Conservation (phyloP, 2,113 vertebrate genomes). For the Nematolebias whitei region DNA sequence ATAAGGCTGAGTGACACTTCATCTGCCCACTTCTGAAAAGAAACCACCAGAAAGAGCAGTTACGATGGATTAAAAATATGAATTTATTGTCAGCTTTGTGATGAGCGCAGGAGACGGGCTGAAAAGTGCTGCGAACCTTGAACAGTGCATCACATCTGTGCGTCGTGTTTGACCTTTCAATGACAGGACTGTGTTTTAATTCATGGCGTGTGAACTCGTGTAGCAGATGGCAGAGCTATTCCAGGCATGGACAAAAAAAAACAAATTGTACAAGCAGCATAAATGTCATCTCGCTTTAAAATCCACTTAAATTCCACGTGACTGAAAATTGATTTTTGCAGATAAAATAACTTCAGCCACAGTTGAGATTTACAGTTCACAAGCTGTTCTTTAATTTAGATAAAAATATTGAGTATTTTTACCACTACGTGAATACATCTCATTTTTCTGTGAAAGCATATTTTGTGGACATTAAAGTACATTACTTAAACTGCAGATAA, state of each 20-base stretch:
- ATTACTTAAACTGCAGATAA: too few species aligned
- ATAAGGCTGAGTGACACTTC: too few species aligned
- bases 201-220: not conserved
- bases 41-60: not conserved
- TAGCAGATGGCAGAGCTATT: slow-evolving; percentile 19
- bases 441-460: too few species aligned
- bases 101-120: not conserved
- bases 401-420: too few species aligned
- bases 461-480: too few species aligned
- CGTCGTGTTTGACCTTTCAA: slow-evolving; percentile 50
- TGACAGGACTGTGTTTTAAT: slow-evolving; percentile 29
- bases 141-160: slow-evolving; percentile 4
- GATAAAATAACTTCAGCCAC: slow-evolving; percentile 1
- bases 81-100: not conserved
- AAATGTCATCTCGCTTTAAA: slow-evolving; percentile 23
- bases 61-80: not conserved
- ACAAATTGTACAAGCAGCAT: not conserved
- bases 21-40: not conserved
- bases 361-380: not conserved
- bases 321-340: slow-evolving; percentile 6
- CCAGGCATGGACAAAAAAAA: not conserved
- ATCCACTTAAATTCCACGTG: slow-evolving; percentile 22
- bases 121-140: not conserved
- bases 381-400: too few species aligned
- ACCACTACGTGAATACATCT: too few species aligned